phyloP scores from a whole-genome alignment of 1,140 invertebrate genomes.

The Papilio polytes region DNA sequence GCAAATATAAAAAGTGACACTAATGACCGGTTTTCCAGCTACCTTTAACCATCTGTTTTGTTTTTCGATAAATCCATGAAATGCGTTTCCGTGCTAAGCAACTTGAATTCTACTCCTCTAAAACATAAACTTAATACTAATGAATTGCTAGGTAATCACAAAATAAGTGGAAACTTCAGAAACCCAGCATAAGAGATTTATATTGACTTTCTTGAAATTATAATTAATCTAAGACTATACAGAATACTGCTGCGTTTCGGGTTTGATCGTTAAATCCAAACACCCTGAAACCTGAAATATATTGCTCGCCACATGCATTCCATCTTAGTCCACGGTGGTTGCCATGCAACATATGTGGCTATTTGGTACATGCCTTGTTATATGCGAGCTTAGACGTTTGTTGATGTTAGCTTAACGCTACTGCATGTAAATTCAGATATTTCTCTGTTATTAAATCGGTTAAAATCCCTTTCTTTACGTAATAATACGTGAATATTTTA shows the following conservation, averaged over 20 bases:
- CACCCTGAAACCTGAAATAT: constrained; percentile 23
- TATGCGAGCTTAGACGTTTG: constrained; percentile 13
- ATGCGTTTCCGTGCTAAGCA: too few relatives aligned
- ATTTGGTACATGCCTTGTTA: constrained; percentile 1
- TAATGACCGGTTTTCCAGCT: too few relatives aligned
- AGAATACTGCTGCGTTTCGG: constrained; percentile 1
- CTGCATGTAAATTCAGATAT: background rate
- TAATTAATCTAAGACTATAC: background rate
- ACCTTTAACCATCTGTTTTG: too few relatives aligned
- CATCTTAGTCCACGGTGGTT: constrained; percentile 24
- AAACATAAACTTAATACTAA: too few relatives aligned
- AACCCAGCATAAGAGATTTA: background rate
- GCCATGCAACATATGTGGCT: constrained; percentile 8
- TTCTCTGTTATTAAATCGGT: background rate
- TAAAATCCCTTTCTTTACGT: too few relatives aligned
- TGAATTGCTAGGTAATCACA: too few relatives aligned
- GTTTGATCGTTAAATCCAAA: constrained; percentile 20
- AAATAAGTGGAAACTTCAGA: too few relatives aligned
- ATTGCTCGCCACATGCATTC: constrained; percentile 21
- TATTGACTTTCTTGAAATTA: background rate
- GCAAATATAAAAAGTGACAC: too few relatives aligned
- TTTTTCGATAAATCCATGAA: too few relatives aligned
- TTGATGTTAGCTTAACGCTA: background rate
- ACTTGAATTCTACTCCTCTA: too few relatives aligned
- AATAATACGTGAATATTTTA: too few relatives aligned